Conservation (phyloP, 2,797 vertebrate species). For the Periophthalmus magnuspinnatus region DNA sequence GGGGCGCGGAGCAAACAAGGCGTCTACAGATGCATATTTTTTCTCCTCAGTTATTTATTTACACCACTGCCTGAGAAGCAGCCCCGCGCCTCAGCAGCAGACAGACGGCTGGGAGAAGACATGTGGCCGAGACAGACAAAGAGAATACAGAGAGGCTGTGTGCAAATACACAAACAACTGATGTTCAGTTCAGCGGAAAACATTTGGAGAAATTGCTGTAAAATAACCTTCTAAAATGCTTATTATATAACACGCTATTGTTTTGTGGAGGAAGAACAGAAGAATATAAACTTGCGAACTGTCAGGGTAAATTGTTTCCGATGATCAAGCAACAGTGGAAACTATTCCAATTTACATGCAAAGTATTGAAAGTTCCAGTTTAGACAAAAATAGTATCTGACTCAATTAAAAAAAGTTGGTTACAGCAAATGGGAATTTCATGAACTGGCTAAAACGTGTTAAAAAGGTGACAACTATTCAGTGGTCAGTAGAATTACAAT, state of each 20-base stretch:
- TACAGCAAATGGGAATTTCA: background rate
- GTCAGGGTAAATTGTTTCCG: slow-evolving; percentile 10
- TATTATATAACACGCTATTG: slow-evolving; percentile 11
- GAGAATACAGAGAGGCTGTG: slow-evolving; percentile 32
- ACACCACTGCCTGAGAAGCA: slow-evolving; percentile 29
- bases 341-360: slow-evolving; percentile 9
- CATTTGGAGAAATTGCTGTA: slow-evolving; percentile 27
- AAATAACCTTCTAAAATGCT: slow-evolving; percentile 30
- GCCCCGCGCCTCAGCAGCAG: slow-evolving; percentile 35
- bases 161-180: slow-evolving; percentile 19
- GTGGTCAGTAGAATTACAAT: background rate
- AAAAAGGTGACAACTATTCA: background rate
- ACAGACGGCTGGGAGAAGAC: slow-evolving; percentile 35
- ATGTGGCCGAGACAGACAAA: slow-evolving; percentile 51
- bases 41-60: slow-evolving; percentile 36
- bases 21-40: slow-evolving; percentile 26
- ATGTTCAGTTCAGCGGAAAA: slow-evolving; percentile 36
- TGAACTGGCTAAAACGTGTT: background rate
- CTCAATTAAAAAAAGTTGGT: background rate
- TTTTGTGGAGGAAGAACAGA: background rate
- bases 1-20: slow-evolving; percentile 23
- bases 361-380: background rate
- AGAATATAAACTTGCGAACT: slow-evolving; percentile 11
- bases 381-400: background rate
- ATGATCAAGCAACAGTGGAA: slow-evolving; percentile 9